Evolutionary conservation across 2,888 invertebrate genomes (phyloP).

Genomic region (Drosophila mimetica): DNA sequence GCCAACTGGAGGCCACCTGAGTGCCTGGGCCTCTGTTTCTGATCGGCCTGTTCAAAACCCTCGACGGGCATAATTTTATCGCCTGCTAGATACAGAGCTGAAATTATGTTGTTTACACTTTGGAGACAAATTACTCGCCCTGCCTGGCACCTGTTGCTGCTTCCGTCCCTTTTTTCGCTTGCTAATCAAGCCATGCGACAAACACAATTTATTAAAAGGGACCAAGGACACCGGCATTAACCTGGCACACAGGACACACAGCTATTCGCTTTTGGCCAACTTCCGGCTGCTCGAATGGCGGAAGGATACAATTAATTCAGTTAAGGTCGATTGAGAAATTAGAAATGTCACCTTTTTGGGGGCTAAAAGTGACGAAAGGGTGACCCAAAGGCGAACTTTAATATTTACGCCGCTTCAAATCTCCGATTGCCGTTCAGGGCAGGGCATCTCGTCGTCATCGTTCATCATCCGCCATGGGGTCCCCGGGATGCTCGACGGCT

Average conservation of each 20-base stretch:
- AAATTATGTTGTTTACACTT: constrained; percentile 14
- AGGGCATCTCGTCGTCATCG: constrained; percentile 8
- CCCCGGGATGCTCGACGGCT: neutral
- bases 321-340: constrained; percentile 53
- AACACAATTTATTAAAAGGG: constrained; percentile 66
- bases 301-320: constrained; percentile 54
- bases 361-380: constrained; percentile 47
- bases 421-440: neutral
- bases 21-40: constrained; percentile 39
- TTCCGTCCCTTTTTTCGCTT: constrained; percentile 24
- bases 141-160: constrained; percentile 59
- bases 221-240: constrained; percentile 21
- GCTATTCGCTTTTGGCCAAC: constrained; percentile 30
- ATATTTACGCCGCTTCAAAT: neutral
- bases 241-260: constrained; percentile 12
- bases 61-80: constrained; percentile 21
- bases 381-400: neutral
- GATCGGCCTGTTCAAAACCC: constrained; percentile 33
- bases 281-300: constrained; percentile 49
- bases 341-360: constrained; percentile 34
- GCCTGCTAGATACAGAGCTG: neutral
- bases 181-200: constrained; percentile 57
- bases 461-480: constrained; percentile 6
- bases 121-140: constrained; percentile 1
- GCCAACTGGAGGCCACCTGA: constrained; percentile 49